Evolutionary conservation across 2,797 vertebrate genomes (phyloP), one percentile per base, ranked within the genome.

Genomic region (Sebastes glaucus): DNA sequence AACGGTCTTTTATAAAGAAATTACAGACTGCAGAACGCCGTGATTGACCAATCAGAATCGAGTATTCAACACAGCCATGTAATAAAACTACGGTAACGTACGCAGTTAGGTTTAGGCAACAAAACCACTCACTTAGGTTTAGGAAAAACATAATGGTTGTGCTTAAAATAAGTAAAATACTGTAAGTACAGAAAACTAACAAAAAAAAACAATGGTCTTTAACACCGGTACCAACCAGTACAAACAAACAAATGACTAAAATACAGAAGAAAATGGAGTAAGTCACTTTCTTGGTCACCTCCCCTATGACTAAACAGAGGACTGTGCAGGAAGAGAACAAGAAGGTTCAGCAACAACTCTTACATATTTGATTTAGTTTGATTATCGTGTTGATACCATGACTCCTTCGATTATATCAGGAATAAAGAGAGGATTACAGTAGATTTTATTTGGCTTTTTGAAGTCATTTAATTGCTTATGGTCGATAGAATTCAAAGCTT

Each of bases 251-350:
- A 82, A 57, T 49, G 55, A 57, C 9, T 14, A 55, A 73, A 74
- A 70, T 25, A 38, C 22, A 81, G 20, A 72, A 30, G 5, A 30
- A 79, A 75, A 76, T 30, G 8, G 32, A 80, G 55, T 27, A 57
- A 28, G 32, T 69, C 35, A 69, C 49, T 56, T 57, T 81, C 80
- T 85, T 78, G 66, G 79, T 56, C 72, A 81, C 55, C 57, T 83
- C 83, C 76, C 80, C 27, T 7, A 77, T 35, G 89, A 78, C 82
- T 80, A 77, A 76, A 79, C 53, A 70, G 71, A 79, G 75, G 42
- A 67, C 30, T 42, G 5, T 25, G 74, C 55, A 75, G 61, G 22
- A 76, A 38, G 64, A 77, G 63, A 73, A 52, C 42, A 59, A 69
- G 23, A 67, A 70, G 70, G 75, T 88, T 75, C 56, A 67, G 71